Evolutionary conservation across 2,888 invertebrate species (phyloP).

Genomic region (Diplazon laetatorius): DNA sequence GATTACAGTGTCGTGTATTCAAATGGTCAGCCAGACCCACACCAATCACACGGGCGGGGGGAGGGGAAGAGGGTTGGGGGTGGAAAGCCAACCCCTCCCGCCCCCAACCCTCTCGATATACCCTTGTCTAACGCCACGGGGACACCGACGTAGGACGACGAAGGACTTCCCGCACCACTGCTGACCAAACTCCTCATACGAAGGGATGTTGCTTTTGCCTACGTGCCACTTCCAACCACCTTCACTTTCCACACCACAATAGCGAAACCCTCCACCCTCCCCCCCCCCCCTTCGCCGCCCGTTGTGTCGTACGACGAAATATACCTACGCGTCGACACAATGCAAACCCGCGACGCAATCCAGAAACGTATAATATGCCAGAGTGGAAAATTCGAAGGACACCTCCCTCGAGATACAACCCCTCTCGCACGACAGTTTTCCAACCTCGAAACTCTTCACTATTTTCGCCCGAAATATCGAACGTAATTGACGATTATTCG

Average conservation of each 20-base stretch:
- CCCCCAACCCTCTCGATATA: conserved; percentile 68
- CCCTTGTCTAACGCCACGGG: conserved; percentile 77
- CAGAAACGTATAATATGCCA: conserved; percentile 77
- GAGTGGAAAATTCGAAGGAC: conserved; percentile 77
- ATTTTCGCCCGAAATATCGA: conserved; percentile 27
- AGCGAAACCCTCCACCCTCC: conserved; percentile 22
- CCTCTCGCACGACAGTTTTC: conserved; percentile 53
- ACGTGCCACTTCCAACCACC: conserved; percentile 62
- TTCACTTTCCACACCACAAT: conserved; percentile 61
- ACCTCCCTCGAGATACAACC: conserved; percentile 73
- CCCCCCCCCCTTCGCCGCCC: too few relatives aligned
- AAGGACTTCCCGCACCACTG: conserved; percentile 39
- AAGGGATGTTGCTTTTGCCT: conserved; percentile 60
- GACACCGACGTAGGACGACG: conserved; percentile 68
- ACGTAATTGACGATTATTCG: too few relatives aligned
- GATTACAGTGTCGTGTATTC: conserved; percentile 82
- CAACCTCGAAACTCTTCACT: conserved; percentile 36
- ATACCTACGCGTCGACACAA: conserved; percentile 53
- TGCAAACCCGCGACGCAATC: conserved; percentile 67
- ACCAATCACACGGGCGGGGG: conserved; percentile 78
- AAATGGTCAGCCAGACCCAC: conserved; percentile 81
- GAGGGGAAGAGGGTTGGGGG: conserved; percentile 59
- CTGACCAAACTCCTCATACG: conserved; percentile 47
- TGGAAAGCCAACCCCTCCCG: conserved; percentile 67
- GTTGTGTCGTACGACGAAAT: conserved; percentile 23